phyloP scores from a whole-genome alignment of 1,140 invertebrate species.

The Caenorhabditis tropicalis region DNA sequence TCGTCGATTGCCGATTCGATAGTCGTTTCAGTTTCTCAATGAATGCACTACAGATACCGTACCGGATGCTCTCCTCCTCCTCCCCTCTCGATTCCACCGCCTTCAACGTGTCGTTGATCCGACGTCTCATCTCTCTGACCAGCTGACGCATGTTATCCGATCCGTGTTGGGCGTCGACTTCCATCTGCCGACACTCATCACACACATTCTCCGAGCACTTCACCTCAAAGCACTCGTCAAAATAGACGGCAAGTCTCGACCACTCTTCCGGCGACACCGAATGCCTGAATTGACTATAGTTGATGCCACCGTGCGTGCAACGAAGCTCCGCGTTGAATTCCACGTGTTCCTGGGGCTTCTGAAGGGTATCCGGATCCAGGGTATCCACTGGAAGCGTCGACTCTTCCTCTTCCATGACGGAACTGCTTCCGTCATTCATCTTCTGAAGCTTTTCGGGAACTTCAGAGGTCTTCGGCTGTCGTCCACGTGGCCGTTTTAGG shows the following conservation, averaged over 20 bases:
- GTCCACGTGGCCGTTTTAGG: background rate
- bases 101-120: slow-evolving; percentile 5
- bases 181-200: background rate
- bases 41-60: slow-evolving; percentile 12
- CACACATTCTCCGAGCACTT: background rate
- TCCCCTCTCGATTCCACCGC: background rate
- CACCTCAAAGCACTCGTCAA: slow-evolving; percentile 17
- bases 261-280: slow-evolving; percentile 14
- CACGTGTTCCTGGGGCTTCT: background rate
- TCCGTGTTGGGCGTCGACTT: background rate
- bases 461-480: background rate
- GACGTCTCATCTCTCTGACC: slow-evolving; percentile 2
- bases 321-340: slow-evolving; percentile 28
- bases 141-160: background rate
- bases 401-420: background rate
- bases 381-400: background rate
- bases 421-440: background rate
- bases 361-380: background rate
- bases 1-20: background rate
- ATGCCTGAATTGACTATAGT: slow-evolving; percentile 20
- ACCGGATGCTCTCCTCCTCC: background rate
- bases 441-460: slow-evolving; percentile 2
- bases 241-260: background rate
- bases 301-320: background rate
- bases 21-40: background rate